Conservation (phyloP, 1,140 invertebrate species). For the Drosophila athabasca region DNA sequence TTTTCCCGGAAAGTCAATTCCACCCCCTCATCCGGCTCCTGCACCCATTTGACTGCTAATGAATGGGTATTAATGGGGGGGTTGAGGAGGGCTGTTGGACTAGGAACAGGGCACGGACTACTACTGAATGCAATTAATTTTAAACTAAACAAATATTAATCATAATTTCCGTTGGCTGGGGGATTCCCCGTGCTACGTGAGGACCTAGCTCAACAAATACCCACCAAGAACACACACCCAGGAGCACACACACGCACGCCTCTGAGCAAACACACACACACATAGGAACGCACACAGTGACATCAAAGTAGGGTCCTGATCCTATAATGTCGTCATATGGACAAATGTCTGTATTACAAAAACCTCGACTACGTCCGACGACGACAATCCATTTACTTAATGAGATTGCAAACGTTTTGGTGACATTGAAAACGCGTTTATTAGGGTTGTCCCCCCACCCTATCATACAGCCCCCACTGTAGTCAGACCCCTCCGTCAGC, state of each 20-base stretch:
- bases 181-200: constrained; percentile 20
- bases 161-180: constrained; percentile 52
- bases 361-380: constrained; percentile 45
- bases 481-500: too few species aligned
- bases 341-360: constrained; percentile 63
- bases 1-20: too few species aligned
- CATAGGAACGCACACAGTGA: constrained; percentile 17
- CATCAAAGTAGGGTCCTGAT: constrained; percentile 31
- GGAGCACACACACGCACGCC: constrained; percentile 1
- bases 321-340: constrained; percentile 73
- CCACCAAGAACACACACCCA: constrained; percentile 12
- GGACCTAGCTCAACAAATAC: constrained; percentile 38
- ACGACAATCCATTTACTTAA: constrained; percentile 77
- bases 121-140: constrained; percentile 70
- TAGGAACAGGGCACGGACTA: constrained; percentile 3
- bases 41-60: too few species aligned
- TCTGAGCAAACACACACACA: constrained; percentile 2
- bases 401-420: constrained; percentile 63
- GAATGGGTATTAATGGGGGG: background rate
- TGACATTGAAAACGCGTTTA: constrained; percentile 66
- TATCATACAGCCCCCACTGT: background rate
- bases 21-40: background rate
- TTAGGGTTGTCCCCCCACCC: constrained; percentile 34
- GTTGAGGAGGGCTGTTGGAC: constrained; percentile 1
- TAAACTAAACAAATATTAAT: constrained; percentile 75